Conservation (phyloP, 2,797 vertebrate genomes). For the Coregonus suidteri region DNA sequence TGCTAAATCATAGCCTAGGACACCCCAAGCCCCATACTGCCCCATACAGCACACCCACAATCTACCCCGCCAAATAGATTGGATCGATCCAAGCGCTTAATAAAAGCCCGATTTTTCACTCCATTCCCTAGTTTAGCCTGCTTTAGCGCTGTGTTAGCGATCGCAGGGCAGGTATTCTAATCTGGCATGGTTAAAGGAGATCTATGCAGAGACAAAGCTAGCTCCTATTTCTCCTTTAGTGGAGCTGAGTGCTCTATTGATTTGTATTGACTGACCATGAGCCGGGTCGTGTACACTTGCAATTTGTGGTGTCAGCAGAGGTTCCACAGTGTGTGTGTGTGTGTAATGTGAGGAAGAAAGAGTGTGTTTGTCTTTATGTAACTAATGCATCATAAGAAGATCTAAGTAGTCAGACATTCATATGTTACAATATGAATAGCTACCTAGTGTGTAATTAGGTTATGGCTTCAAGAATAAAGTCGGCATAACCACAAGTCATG, state of each 20-base stretch:
- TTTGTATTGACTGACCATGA: conserved; percentile 50
- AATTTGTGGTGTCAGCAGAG: conserved; percentile 22
- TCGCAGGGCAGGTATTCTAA: conserved; percentile 46
- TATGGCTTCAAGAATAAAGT: neutral
- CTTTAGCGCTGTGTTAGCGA: conserved; percentile 48
- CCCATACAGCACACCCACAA: neutral
- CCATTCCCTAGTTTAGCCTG: conserved; percentile 41
- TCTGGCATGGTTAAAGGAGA: conserved; percentile 45
- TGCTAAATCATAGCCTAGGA: neutral
- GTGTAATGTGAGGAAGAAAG: too few species aligned
- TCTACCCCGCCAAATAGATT: conserved; percentile 48
- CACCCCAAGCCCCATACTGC: neutral
- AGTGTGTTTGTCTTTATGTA: neutral
- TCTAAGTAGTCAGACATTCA: neutral
- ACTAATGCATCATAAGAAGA: neutral
- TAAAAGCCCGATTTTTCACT: conserved; percentile 63
- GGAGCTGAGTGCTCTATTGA: conserved; percentile 57
- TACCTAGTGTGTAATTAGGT: neutral
- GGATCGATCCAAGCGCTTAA: conserved; percentile 65
- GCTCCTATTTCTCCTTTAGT: conserved; percentile 42
- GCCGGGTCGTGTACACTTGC: conserved; percentile 30
- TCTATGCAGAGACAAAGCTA: conserved; percentile 23
- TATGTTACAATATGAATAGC: neutral
- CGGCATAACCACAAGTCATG: neutral
- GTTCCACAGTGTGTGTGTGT: conserved; percentile 2